A percentile compares a stretch with the other conserved stretches of the same genome.
These are phyloP conservation scores for Acleris holmiana DNA, from an alignment of 2,888 invertebrate genomes.

Conservation along the genomic window DNA sequence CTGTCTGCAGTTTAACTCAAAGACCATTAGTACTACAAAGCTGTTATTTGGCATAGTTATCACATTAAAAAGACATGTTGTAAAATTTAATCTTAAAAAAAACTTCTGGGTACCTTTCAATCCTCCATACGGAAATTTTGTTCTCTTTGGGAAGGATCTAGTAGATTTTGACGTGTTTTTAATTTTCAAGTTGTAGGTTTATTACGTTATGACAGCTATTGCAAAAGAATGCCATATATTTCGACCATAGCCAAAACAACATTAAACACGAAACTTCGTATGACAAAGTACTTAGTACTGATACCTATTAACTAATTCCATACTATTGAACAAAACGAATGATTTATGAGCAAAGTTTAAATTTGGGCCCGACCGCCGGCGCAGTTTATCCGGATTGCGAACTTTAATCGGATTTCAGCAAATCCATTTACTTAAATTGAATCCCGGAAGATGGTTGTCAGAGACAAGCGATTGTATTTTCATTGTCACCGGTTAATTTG, in stretches of 20 bases:
- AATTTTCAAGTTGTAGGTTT: no score
- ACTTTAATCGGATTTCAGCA: constrained; percentile 55
- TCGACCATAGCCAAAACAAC: constrained; percentile 26
- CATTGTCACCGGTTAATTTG: constrained; percentile 40
- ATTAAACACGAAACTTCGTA: constrained; percentile 18
- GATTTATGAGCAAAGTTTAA: constrained; percentile 49
- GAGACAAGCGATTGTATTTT: constrained; percentile 47
- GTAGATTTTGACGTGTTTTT: no score
- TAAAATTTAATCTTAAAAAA: no score
- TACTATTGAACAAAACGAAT: constrained; percentile 41
- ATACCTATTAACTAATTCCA: constrained; percentile 35
- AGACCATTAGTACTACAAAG: no score
- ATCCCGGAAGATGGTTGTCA: constrained; percentile 47
- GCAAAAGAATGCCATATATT: neutral
- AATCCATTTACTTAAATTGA: constrained; percentile 60
- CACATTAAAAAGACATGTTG: no score
- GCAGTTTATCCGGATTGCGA: constrained; percentile 52
- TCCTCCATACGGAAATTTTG: no score
- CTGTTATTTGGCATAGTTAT: no score
- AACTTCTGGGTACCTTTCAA: no score
- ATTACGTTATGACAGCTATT: neutral
- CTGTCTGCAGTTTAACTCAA: no score
- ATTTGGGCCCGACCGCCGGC: constrained; percentile 41
- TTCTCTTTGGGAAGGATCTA: no score
- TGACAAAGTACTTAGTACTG: constrained; percentile 23